These are phyloP conservation scores for Cranoglanis bouderius DNA, from an alignment of 2,113 vertebrate species.

Conservation along the genomic window DNA sequence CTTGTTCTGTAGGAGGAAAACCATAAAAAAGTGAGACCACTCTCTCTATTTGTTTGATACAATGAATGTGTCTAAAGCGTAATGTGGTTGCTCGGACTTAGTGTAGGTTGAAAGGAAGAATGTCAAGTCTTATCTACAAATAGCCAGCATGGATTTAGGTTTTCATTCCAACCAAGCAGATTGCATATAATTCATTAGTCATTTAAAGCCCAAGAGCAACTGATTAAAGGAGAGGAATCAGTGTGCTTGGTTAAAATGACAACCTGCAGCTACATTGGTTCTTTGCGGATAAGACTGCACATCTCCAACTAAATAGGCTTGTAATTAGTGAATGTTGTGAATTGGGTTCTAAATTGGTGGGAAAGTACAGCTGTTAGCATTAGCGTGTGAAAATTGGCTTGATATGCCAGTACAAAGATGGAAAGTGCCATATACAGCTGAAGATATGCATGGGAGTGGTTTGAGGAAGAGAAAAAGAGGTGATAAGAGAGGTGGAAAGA, in stretches of 20 bases:
- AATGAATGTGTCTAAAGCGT: background rate
- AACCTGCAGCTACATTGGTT: slow-evolving; percentile 18
- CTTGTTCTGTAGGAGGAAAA: background rate
- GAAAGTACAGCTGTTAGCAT: background rate
- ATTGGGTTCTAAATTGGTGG: background rate
- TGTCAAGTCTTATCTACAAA: slow-evolving; percentile 16
- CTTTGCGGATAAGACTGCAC: slow-evolving; percentile 17
- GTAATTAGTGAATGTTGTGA: background rate
- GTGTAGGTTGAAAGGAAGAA: background rate
- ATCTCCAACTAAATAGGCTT: background rate
- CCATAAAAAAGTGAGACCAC: background rate
- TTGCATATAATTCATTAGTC: background rate
- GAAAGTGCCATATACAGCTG: background rate
- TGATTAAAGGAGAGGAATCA: slow-evolving; percentile 1
- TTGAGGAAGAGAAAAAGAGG: background rate
- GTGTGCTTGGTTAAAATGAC: slow-evolving; percentile 1
- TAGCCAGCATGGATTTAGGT: background rate
- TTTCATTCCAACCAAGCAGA: background rate
- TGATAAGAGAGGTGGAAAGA: background rate
- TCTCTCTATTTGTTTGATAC: too few species aligned
- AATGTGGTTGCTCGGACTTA: slow-evolving; percentile 4
- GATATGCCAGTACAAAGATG: background rate
- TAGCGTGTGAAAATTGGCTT: background rate
- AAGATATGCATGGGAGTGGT: background rate
- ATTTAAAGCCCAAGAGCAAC: background rate